phyloP scores from a whole-genome alignment of 1,140 invertebrate species.

The Drosophila kurseongensis region DNA sequence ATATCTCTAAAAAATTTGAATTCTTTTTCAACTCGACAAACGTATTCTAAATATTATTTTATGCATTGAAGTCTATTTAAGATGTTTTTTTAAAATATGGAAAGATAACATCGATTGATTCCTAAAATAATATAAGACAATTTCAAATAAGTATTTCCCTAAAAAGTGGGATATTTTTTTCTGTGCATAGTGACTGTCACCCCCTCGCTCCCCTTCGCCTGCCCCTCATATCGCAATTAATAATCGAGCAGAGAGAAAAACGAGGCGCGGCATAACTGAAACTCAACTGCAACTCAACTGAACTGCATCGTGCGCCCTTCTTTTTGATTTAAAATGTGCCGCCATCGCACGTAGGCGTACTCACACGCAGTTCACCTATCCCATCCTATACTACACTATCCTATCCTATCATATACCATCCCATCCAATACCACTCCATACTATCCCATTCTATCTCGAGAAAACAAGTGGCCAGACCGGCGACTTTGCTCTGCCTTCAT shows the following conservation, averaged over 20 bases:
- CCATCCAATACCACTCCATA: too few relatives aligned
- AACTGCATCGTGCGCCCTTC: conserved; percentile 76
- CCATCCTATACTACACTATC: too few relatives aligned
- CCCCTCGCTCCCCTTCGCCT: neutral
- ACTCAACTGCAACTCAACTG: conserved; percentile 31
- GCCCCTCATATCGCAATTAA: conserved; percentile 75
- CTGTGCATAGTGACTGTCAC: conserved; percentile 22
- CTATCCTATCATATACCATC: too few relatives aligned
- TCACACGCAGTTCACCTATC: conserved; percentile 62
- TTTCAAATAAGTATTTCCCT: too few relatives aligned
- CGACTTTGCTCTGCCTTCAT: conserved; percentile 41
- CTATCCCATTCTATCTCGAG: neutral
- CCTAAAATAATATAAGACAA: too few relatives aligned
- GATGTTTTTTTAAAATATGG: too few relatives aligned
- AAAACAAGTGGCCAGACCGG: conserved; percentile 46
- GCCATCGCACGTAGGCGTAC: conserved; percentile 77
- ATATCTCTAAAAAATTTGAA: too few relatives aligned
- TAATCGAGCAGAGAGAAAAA: conserved; percentile 64
- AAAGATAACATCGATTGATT: too few relatives aligned
- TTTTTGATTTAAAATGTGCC: conserved; percentile 83
- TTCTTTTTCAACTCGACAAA: too few relatives aligned
- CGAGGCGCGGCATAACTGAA: conserved; percentile 53
- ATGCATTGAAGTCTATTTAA: too few relatives aligned
- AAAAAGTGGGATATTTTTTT: neutral
- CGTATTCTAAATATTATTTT: too few relatives aligned